Conservation (phyloP, 2,113 vertebrate genomes). For the Oryzias javanicus region DNA sequence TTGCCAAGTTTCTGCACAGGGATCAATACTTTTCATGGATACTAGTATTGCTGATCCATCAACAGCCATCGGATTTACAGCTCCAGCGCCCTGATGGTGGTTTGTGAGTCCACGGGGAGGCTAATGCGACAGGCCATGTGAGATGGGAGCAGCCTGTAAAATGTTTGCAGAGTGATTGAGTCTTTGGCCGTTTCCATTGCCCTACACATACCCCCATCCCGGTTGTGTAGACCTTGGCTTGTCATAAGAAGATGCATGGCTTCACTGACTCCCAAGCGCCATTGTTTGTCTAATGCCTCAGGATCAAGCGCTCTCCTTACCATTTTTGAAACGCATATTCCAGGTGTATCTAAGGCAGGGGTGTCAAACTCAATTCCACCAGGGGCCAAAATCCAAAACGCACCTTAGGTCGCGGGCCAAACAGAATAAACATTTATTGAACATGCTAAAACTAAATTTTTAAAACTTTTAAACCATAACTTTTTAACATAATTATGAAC, state of each 20-base stretch:
- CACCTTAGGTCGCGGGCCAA: no score
- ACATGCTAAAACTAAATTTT: no score
- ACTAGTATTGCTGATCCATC: slow-evolving; percentile 18
- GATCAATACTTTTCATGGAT: slow-evolving; percentile 8
- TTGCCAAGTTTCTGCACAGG: slow-evolving; percentile 19
- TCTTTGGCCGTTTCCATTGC: slow-evolving; percentile 42
- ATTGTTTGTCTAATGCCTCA: slow-evolving; percentile 20
- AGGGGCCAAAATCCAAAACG: no score
- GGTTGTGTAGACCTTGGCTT: slow-evolving; percentile 41
- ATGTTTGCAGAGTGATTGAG: slow-evolving; percentile 39
- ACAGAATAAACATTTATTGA: no score
- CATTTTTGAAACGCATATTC: slow-evolving; percentile 24
- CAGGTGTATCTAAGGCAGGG: slow-evolving; percentile 23
- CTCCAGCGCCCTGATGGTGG: not conserved
- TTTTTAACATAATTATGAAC: no score
- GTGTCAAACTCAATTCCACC: no score
- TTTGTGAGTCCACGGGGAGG: not conserved
- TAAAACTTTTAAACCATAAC: no score
- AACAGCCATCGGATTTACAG: slow-evolving; percentile 12
- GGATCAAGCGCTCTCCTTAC: slow-evolving; percentile 5
- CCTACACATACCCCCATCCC: slow-evolving; percentile 4
- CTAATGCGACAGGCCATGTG: slow-evolving; percentile 26
- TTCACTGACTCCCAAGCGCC: slow-evolving; percentile 27
- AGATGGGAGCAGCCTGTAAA: slow-evolving; percentile 19
- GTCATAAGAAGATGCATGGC: slow-evolving; percentile 55